Evolutionary conservation across 1,140 invertebrate genomes (phyloP), one percentile per base, ranked within the genome.

Genomic region (Episyrphus balteatus): DNA sequence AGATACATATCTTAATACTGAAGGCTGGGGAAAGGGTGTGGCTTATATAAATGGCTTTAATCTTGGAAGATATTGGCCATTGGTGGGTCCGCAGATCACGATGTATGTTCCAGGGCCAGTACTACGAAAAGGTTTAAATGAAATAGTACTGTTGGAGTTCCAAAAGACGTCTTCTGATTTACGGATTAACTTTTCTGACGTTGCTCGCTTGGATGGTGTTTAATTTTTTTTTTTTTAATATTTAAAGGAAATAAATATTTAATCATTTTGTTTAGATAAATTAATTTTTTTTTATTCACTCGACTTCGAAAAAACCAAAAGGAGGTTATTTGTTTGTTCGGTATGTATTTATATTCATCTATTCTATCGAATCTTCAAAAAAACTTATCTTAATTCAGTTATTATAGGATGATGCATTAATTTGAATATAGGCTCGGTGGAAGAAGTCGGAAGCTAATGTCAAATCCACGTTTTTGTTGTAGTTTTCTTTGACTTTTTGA

Each of bases 1-100:
- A 18, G 82, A 84, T 54, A 81, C 81, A 1, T 84, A 75, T 56
- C 58, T 84, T 2, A 71, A 77, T 55, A 67, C 78, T 5, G 71
- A 68, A 39, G 74, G 73, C 34, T 83, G 79, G 79, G 70, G 67
- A 41, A 84, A 83, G 14, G 78, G 77, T 15, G 50, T 77, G 13
- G 72, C 70, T 3, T 79, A 72, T 52, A 53, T 81, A 5, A 82
- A 81, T 56, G 72, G 66, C 15, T 60, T 73, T 54, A 79, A 79
- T 57, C 54, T 81, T 18, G 79, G 80, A 9, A 60, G 78, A 51
- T 81, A 80, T 58, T 82, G 80, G 80, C 74, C 78, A 37, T 49
- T 62, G 5, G 69, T 69, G n/a, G 79, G 79, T 13, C 78, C 79
- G 8, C 80, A 82, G 61, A 54, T 74, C 3, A 81, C 79, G 0